Evolutionary conservation across 2,113 vertebrate genomes (phyloP), one percentile per base, ranked within the genome.

Genomic region (Phyllostomus hastatus): DNA sequence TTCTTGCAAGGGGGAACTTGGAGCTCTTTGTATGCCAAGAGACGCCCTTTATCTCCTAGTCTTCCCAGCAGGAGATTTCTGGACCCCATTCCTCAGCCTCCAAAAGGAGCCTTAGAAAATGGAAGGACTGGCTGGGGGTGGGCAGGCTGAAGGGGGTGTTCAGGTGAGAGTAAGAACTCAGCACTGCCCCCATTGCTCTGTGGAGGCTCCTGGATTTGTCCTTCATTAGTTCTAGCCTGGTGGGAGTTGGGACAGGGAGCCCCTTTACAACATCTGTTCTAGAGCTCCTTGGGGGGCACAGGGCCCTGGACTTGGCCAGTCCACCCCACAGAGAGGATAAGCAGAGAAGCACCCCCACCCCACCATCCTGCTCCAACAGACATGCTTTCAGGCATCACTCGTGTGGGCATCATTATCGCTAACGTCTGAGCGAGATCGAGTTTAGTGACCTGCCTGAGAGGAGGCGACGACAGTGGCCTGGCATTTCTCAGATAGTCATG

Each of bases 181-280:
- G 41, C 33, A 54, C 1, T 0, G 11, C 6, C n/a, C 3, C 48
- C 2, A 1, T 1, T 0, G 28, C 22, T 5, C 0, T 0, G 0
- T 5, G 33, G 41, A n/a, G 19, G 5, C 22, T 15, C 7, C 33
- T 28, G 79, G 61, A 4, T 24, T 93, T 87, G 16, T 9, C 64
- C 41, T 28, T 72, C 38, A 20, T 38, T 61, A 69, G 7, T n/a
- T 35, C 70, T 16, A 54, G 5, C n/a, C 78, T 38, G 17, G 38
- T 57, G 11, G 33, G 59, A 43, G 43, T 50, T 67, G 52, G 22
- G 43, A 64, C 28, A 54, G 64, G 64, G 59, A 69, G 16, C 31
- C 41, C 20, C 33, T 22, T 69, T 66, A 11, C 12, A 89, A 9
- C 5, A 14, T 69, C 66, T 64, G 2, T 78, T 38, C 35, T 64